Evolutionary conservation across 2,888 invertebrate genomes (phyloP), one percentile per base, ranked within the genome.

Genomic region (Crossocerus cetratus): DNA sequence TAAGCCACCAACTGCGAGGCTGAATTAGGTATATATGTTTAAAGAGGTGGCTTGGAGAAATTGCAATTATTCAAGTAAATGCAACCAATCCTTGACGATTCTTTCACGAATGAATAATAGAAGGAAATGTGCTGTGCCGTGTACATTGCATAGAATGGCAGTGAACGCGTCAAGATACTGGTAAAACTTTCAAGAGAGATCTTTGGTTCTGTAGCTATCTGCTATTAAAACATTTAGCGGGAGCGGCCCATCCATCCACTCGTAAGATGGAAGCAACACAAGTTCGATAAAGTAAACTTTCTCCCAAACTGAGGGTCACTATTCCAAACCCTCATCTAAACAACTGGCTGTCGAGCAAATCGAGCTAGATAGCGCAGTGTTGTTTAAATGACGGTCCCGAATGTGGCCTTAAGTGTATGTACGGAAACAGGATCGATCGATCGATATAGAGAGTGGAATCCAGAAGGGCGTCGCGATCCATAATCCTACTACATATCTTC

Each of bases 141-240:
- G 74, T 76, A 83, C 76, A 81, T 83, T 78, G 76, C 78, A 80
- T 74, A 78, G 74, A 78, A 81, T 83, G 82, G 82, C 82, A 81
- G 83, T 82, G 82, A 82, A 83, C 82, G 82, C 65, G 82, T 79
- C 63, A 67, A 76, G 66, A 65, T 83, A 78, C 63, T 64, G 32
- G 70, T 76, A 76, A 82, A 76, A 81, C 64, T 73, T 78, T 75
- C 63, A 67, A 72, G 72, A 71, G 69, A 73, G 69, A 78, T 76
- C 72, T 77, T 81, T 82, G 74, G 74, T 81, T 72, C 76, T 71
- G 62, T 77, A 81, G 69, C 71, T 67, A 58, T 23, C 32, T 22
- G 69, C 74, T 77, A 79, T 73, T 61, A 77, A 70, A 74, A 77
- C 57, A 76, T 79, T 79, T 71, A 82, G 73, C 74, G 81, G 64